These are phyloP conservation scores for Bombus fervidus DNA, from an alignment of 1,140 invertebrate species.

Conservation along the genomic window DNA sequence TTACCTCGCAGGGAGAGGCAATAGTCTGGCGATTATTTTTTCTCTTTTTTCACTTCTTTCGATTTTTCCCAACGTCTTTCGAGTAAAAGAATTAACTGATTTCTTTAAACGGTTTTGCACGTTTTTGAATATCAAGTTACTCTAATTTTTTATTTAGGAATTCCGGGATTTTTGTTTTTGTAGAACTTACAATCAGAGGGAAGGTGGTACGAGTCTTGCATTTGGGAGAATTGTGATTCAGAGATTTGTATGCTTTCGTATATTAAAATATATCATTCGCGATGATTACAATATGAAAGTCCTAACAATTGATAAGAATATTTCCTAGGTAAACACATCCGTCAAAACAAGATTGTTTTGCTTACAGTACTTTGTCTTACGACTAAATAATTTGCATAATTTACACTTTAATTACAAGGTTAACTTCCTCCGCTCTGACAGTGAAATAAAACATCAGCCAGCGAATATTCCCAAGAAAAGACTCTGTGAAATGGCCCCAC, in stretches of 20 bases:
- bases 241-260: too few relatives aligned
- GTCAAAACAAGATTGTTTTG: too few relatives aligned
- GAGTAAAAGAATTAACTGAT: not conserved
- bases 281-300: too few relatives aligned
- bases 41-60: not conserved
- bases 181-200: too few relatives aligned
- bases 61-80: not conserved
- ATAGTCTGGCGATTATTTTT: conserved; percentile 20
- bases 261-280: not conserved
- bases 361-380: not conserved
- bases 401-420: not conserved
- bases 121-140: too few relatives aligned
- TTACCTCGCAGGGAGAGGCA: not conserved
- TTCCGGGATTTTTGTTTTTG: too few relatives aligned
- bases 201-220: too few relatives aligned
- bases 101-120: too few relatives aligned
- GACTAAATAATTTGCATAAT: not conserved
- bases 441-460: not conserved
- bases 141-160: too few relatives aligned
- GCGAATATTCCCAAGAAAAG: not conserved
- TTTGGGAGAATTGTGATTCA: too few relatives aligned
- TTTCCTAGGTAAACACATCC: too few relatives aligned
- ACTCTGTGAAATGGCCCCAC: not conserved
- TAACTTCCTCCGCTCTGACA: not conserved
- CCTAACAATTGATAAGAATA: too few relatives aligned